Evolutionary conservation across 2,888 invertebrate species (phyloP).

Genomic region (Altica lythri): DNA sequence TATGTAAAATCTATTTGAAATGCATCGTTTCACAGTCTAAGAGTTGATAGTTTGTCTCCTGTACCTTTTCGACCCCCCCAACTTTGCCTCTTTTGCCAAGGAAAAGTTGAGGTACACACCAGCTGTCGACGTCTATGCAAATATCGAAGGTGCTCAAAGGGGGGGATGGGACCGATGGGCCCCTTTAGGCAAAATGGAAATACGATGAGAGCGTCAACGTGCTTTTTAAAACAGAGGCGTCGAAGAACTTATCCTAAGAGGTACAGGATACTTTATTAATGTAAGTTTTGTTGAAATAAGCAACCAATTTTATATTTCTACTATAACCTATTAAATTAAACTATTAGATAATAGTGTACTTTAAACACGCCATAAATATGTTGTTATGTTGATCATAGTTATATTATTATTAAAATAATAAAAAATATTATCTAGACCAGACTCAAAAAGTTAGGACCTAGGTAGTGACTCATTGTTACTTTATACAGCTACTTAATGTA

Average conservation of each 20-base stretch:
- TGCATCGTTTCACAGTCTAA: slow-evolving; percentile 53
- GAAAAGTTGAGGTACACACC: slow-evolving; percentile 59
- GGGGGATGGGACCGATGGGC: slow-evolving; percentile 25
- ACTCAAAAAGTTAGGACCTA: too few species aligned
- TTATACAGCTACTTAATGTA: too few species aligned
- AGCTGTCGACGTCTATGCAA: slow-evolving; percentile 63
- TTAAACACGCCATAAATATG: too few species aligned
- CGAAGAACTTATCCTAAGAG: not conserved
- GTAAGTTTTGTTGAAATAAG: too few species aligned
- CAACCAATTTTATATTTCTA: too few species aligned
- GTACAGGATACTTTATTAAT: too few species aligned
- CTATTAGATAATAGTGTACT: too few species aligned
- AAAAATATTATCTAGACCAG: too few species aligned
- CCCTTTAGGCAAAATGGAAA: slow-evolving; percentile 41
- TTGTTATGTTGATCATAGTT: too few species aligned
- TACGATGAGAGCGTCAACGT: slow-evolving; percentile 40
- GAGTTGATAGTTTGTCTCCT: slow-evolving; percentile 56
- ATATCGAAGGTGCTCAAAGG: slow-evolving; percentile 52
- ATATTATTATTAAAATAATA: too few species aligned
- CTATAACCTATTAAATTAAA: too few species aligned
- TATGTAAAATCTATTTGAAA: slow-evolving; percentile 55
- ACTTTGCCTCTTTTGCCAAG: slow-evolving; percentile 50
- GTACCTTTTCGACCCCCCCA: slow-evolving; percentile 55
- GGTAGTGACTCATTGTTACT: too few species aligned
- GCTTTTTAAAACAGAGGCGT: slow-evolving; percentile 33